Evolutionary conservation across 1,140 invertebrate species (phyloP).

Genomic region (Cyclargus thomasi): DNA sequence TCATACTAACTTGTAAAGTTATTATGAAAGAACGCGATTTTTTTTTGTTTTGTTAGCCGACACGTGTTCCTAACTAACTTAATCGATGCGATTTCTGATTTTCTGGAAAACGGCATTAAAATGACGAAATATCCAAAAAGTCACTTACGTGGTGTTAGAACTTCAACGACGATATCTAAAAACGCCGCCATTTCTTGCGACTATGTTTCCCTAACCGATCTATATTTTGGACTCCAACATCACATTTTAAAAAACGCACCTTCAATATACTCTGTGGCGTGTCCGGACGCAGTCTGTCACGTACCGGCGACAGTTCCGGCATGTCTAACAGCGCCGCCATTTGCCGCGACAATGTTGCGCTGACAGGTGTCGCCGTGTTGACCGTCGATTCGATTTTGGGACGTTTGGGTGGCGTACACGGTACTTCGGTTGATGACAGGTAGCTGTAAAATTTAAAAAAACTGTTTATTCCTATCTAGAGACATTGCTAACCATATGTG

Average conservation of each 20-base stretch:
- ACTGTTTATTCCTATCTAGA: too few species aligned
- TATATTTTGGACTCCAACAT: neutral
- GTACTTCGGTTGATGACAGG: neutral
- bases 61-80: too few species aligned
- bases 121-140: too few species aligned
- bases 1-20: too few species aligned
- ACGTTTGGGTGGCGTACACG: slow-evolving; percentile 45
- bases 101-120: too few species aligned
- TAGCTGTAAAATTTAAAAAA: neutral
- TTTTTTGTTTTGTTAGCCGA: too few species aligned
- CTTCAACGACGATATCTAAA: too few species aligned
- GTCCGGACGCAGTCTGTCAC: slow-evolving; percentile 36
- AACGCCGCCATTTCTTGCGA: slow-evolving; percentile 46
- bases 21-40: too few species aligned
- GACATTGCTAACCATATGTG: too few species aligned
- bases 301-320: slow-evolving; percentile 33
- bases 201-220: slow-evolving; percentile 31
- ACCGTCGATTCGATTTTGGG: slow-evolving; percentile 27
- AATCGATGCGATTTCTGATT: too few species aligned
- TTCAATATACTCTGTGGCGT: slow-evolving; percentile 68
- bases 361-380: slow-evolving; percentile 17
- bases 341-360: slow-evolving; percentile 40
- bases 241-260: slow-evolving; percentile 30
- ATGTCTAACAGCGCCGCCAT: slow-evolving; percentile 52
- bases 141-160: too few species aligned